A percentile compares a stretch with the other conserved stretches of the same genome.
Conservation (phyloP, 2,113 vertebrate species). For the Rhea americana region DNA sequence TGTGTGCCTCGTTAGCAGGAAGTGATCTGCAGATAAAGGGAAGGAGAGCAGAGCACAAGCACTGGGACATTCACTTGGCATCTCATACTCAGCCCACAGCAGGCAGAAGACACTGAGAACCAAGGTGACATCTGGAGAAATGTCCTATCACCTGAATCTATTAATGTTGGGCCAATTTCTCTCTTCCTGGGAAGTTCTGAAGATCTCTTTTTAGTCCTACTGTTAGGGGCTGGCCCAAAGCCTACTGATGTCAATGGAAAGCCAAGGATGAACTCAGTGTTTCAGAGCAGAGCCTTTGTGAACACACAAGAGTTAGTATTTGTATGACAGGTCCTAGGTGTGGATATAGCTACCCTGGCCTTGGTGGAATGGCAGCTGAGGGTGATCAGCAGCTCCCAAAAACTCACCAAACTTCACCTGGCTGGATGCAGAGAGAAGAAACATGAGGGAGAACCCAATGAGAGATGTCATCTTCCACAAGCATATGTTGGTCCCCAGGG, state of each 20-base stretch:
- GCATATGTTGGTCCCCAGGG: rapidly evolving
- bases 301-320: neutral
- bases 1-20: slow-evolving; percentile 63
- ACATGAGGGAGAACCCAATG: rapidly evolving
- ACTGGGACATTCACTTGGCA: rapidly evolving
- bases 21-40: slow-evolving; percentile 24
- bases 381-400: neutral
- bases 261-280: neutral
- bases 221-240: neutral
- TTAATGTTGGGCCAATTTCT: rapidly evolving
- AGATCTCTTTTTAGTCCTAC: neutral
- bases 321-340: neutral
- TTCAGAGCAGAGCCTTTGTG: neutral
- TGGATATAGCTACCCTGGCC: neutral
- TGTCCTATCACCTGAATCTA: rapidly evolving
- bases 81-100: rapidly evolving
- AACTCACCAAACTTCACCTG: neutral
- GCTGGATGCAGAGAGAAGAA: neutral
- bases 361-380: neutral
- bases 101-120: neutral
- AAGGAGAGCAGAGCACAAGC: neutral
- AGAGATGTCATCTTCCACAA: rapidly evolving
- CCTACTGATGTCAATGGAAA: rapidly evolving
- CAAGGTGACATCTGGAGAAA: rapidly evolving
- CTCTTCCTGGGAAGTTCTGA: neutral